Evolutionary conservation across 2,888 invertebrate species (phyloP).

Genomic region (Acleris laterana): DNA sequence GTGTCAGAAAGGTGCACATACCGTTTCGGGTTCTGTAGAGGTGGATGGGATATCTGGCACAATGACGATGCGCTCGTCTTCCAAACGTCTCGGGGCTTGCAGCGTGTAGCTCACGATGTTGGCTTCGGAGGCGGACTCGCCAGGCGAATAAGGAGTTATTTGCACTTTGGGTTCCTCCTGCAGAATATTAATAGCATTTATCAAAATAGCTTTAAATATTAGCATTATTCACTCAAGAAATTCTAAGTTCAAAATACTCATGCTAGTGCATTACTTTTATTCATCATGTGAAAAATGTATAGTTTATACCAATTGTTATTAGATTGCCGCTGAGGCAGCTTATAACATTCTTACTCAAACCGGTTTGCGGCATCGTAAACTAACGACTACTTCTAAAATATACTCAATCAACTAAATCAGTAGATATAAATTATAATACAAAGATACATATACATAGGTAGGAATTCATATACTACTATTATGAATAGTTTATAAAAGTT

Average conservation of each 20-base stretch:
- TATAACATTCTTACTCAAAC: conserved; percentile 12
- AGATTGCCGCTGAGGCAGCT: no score
- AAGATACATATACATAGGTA: not conserved
- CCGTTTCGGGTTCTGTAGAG: conserved; percentile 70
- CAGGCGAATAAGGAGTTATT: conserved; percentile 66
- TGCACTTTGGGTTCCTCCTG: conserved; percentile 69
- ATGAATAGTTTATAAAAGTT: no score
- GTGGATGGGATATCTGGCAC: conserved; percentile 59
- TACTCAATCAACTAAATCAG: not conserved
- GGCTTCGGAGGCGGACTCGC: conserved; percentile 67
- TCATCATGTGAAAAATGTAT: not conserved
- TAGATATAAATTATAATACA: not conserved
- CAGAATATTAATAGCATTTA: conserved; percentile 26
- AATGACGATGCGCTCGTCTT: conserved; percentile 52
- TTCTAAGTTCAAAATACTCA: conserved; percentile 16
- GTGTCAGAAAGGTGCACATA: conserved; percentile 47
- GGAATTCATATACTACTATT: not conserved
- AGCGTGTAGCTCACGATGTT: conserved; percentile 60
- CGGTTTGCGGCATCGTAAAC: conserved; percentile 20
- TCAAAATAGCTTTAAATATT: not conserved
- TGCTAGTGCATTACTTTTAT: conserved; percentile 26
- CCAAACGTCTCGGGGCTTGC: conserved; percentile 53
- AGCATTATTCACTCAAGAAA: conserved; percentile 25
- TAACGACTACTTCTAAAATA: conserved; percentile 1
- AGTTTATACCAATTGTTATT: not conserved